Base-by-base conservation (phyloP, 2,888 invertebrate genomes). In the Eilema griseolum region DNA sequence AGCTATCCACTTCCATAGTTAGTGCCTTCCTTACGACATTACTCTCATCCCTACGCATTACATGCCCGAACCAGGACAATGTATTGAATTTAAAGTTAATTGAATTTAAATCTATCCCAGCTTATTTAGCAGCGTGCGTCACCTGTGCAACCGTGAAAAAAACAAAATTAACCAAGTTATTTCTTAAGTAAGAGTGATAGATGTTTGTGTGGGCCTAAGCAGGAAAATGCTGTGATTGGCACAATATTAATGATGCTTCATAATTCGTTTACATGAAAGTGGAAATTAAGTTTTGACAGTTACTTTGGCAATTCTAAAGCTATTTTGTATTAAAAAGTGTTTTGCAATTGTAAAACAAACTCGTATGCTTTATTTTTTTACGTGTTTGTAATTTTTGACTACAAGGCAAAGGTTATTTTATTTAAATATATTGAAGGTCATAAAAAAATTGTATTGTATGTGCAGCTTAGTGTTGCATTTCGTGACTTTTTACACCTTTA, bases 101-200 rank as follows among this genome's bases (percentile, higher is more conserved):
- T 73, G 61, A 77, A 82, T 80, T 80, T 74, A 76, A 84, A 83
- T 84, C 79, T 81, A 73, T 73, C 78, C 76, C 73, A 71, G 84
- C 88, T 88, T 86, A 84, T 88, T 87, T 87, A 65, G 14, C 28
- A 23, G 80, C 77, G 86, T 72, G 76, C 81, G 83, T 90, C 92
- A 92, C 92, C 92, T 91, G 92, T 82, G 87, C 80, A 80, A 80
- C 71, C 77, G 68, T 73, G 74, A 82, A 80, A 76, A 59, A 81
- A 81, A 87, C 88, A 88, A 85, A 89, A 86, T 89, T 87, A 84
- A 79, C 84, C 80, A 83, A 86, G 81, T 86, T 87, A 90, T 85
- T 89, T 86, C 77, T 61, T 90, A 91, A 91, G 89, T 87, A 92
- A 91, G 91, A 93, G 87, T 89, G 90, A 93, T 90, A 86, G 91